These are phyloP conservation scores for Mesorhabditis belari DNA, from an alignment of 2,888 invertebrate genomes.

Conservation along the genomic window DNA sequence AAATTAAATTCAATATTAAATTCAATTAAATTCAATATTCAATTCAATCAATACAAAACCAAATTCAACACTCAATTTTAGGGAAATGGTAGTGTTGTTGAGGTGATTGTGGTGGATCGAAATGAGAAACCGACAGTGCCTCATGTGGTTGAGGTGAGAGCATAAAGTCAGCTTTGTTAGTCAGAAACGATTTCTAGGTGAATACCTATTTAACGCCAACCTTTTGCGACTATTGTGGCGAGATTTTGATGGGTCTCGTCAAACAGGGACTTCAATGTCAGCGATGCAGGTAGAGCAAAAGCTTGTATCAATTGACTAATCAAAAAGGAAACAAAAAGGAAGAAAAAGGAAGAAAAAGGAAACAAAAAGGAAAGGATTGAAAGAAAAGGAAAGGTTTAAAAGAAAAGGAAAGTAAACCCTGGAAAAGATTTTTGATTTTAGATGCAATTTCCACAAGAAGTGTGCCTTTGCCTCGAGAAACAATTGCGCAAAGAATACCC, in stretches of 20 bases:
- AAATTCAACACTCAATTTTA: slow-evolving; percentile 11
- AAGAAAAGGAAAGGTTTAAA: too few relatives aligned
- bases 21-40: background rate
- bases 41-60: background rate
- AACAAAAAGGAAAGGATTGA: too few relatives aligned
- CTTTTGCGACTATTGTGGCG: slow-evolving; percentile 53
- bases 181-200: slow-evolving; percentile 5
- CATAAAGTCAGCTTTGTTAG: background rate
- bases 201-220: slow-evolving; percentile 49
- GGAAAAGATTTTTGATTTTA: slow-evolving; percentile 6
- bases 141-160: slow-evolving; percentile 37
- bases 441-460: slow-evolving; percentile 51
- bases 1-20: too few relatives aligned
- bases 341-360: too few relatives aligned
- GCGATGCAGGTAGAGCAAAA: slow-evolving; percentile 33
- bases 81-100: slow-evolving; percentile 46
- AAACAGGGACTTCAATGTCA: slow-evolving; percentile 51
- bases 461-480: slow-evolving; percentile 49
- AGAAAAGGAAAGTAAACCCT: background rate
- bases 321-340: too few relatives aligned
- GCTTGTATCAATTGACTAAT: background rate
- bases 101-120: slow-evolving; percentile 38
- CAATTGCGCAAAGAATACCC: slow-evolving; percentile 32
- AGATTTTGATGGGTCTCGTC: slow-evolving; percentile 50
- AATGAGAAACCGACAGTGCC: slow-evolving; percentile 39